phyloP scores from a whole-genome alignment of 2,888 invertebrate species.

The Acrobasis suavella region DNA sequence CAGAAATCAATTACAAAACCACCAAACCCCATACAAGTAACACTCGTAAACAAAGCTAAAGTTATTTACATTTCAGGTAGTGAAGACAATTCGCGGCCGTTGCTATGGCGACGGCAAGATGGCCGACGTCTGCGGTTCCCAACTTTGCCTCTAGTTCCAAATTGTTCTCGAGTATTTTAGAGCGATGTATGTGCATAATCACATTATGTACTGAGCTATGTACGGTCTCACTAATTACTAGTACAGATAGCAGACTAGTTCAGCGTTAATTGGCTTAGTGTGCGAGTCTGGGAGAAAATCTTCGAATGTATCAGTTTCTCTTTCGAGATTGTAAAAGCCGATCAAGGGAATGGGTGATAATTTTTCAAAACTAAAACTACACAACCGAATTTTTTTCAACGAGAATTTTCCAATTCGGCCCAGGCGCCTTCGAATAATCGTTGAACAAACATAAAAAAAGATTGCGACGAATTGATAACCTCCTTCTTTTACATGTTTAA shows the following conservation, averaged over 20 bases:
- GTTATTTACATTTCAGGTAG: conserved; percentile 75
- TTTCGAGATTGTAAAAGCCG: too few species aligned
- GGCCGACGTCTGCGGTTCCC: conserved; percentile 78
- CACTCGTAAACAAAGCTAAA: conserved; percentile 58
- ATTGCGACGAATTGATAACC: too few species aligned
- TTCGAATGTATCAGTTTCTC: too few species aligned
- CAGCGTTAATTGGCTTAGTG: conserved; percentile 6
- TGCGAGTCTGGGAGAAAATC: too few species aligned
- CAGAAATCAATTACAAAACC: conserved; percentile 13
- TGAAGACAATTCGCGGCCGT: conserved; percentile 74
- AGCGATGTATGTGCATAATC: conserved; percentile 77
- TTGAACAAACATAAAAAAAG: too few species aligned
- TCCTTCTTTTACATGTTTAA: too few species aligned
- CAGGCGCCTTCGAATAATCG: too few species aligned
- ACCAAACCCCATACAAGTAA: conserved; percentile 25
- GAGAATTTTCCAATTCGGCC: too few species aligned
- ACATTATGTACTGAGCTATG: conserved; percentile 74
- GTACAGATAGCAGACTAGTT: conserved; percentile 53
- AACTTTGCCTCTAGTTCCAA: conserved; percentile 79
- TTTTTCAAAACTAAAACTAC: too few species aligned
- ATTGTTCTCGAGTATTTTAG: conserved; percentile 78
- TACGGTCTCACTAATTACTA: conserved; percentile 76
- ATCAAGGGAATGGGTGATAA: too few species aligned
- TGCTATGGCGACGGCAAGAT: conserved; percentile 75
- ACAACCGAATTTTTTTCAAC: too few species aligned